Conservation (phyloP, 2,113 vertebrate genomes). For the Crotalus horridus region DNA sequence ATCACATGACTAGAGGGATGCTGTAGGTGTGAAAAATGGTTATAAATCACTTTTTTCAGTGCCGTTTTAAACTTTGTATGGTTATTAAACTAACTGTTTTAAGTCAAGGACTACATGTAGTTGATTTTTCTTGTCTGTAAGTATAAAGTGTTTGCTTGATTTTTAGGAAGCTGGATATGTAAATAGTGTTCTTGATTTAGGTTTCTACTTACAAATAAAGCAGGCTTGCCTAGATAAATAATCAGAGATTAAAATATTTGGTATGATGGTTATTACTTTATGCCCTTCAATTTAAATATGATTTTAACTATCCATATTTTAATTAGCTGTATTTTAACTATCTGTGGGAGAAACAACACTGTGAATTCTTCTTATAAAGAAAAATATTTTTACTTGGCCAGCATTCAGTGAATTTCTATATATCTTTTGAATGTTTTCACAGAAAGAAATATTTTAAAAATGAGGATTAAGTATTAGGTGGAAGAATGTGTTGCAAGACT, state of each 20-base stretch:
- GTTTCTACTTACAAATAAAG: constrained; percentile 8
- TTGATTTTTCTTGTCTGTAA: not conserved
- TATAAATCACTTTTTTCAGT: not conserved
- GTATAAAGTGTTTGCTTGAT: not conserved
- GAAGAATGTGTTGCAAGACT: not conserved
- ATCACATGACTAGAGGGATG: not conserved
- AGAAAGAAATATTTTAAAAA: not conserved
- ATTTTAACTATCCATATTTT: constrained; percentile 10
- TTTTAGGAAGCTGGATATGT: not conserved
- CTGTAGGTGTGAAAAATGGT: not conserved
- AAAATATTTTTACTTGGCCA: not conserved
- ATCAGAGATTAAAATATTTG: constrained; percentile 27
- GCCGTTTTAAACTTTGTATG: not conserved
- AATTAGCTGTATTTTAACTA: not conserved
- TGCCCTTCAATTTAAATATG: constrained; percentile 18
- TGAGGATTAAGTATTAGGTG: not conserved
- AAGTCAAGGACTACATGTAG: not conserved
- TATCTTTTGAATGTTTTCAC: not conserved
- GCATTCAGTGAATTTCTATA: not conserved
- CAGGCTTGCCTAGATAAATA: constrained; percentile 9
- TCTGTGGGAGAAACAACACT: not conserved
- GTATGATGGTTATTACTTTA: not conserved
- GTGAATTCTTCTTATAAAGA: not conserved
- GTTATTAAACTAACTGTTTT: not conserved
- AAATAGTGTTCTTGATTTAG: constrained; percentile 21